Conservation (phyloP, 2,113 vertebrate species). For the Haemorhous mexicanus region DNA sequence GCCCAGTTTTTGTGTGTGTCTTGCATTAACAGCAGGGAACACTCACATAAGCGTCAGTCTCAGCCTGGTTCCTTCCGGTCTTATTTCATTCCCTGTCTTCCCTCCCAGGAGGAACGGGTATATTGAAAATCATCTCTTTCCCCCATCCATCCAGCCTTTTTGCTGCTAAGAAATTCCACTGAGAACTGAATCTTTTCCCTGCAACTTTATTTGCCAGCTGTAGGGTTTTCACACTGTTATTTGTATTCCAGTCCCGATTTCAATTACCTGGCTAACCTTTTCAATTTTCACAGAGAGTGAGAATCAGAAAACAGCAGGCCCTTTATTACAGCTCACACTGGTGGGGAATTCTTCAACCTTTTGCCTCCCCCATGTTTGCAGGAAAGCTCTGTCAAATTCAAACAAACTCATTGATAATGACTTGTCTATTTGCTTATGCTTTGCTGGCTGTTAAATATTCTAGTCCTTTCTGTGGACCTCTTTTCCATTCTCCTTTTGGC, state of each 20-base stretch:
- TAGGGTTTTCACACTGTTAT: not conserved
- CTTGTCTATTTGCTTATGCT: constrained; percentile 44
- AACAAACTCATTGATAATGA: constrained; percentile 50
- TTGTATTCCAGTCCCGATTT: constrained; percentile 67
- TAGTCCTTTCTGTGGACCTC: not conserved
- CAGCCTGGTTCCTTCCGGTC: not conserved
- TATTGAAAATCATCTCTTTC: not conserved
- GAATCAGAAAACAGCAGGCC: constrained; percentile 50
- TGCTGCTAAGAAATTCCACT: not conserved
- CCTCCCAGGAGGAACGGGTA: not conserved
- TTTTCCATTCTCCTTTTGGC: not conserved
- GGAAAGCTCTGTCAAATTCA: constrained; percentile 46
- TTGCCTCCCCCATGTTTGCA: constrained; percentile 12
- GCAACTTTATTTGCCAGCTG: constrained; percentile 29
- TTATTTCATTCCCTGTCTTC: not conserved
- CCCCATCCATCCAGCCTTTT: not conserved
- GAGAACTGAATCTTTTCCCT: not conserved
- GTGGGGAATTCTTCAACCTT: not conserved
- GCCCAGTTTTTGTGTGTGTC: not conserved
- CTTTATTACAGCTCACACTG: constrained; percentile 46
- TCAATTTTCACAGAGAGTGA: constrained; percentile 62
- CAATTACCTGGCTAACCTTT: constrained; percentile 69
- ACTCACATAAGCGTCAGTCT: not conserved
- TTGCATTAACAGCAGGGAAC: not conserved
- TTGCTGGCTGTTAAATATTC: constrained; percentile 27